Evolutionary conservation across 2,113 vertebrate genomes (phyloP).

Genomic region (Erinaceus europaeus): DNA sequence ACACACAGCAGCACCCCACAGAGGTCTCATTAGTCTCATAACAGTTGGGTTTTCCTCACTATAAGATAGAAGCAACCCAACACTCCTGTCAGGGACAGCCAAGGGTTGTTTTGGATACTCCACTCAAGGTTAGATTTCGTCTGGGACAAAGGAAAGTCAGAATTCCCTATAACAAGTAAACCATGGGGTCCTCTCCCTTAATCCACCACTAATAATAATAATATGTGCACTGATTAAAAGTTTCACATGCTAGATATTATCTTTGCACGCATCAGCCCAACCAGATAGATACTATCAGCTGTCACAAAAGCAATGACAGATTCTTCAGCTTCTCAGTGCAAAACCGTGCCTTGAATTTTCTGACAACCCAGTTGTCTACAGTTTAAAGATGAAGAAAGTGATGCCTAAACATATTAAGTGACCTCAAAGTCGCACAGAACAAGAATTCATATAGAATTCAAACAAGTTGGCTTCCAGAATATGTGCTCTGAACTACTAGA

Average conservation of each 20-base stretch:
- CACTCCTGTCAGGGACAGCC: not conserved
- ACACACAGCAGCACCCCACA: not conserved
- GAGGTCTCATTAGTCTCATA: not conserved
- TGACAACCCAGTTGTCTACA: too few relatives aligned
- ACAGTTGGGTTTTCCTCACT: not conserved
- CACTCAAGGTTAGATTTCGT: not conserved
- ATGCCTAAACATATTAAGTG: not conserved
- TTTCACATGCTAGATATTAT: not conserved
- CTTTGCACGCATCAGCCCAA: not conserved
- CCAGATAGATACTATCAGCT: not conserved
- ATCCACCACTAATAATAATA: not conserved
- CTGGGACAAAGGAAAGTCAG: not conserved
- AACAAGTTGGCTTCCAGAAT: not conserved
- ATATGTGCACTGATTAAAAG: not conserved
- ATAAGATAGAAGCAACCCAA: not conserved
- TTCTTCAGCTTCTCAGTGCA: too few relatives aligned
- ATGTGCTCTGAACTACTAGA: not conserved
- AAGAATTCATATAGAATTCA: not conserved
- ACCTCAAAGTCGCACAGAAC: not conserved
- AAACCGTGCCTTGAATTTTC: too few relatives aligned
- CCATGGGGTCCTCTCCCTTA: not conserved
- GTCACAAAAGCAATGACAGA: too few relatives aligned
- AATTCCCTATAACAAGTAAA: not conserved
- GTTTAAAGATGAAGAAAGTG: not conserved
- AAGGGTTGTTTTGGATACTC: not conserved